phyloP scores from a whole-genome alignment of 2,797 vertebrate species.

The Crocodylus rhombifer region DNA sequence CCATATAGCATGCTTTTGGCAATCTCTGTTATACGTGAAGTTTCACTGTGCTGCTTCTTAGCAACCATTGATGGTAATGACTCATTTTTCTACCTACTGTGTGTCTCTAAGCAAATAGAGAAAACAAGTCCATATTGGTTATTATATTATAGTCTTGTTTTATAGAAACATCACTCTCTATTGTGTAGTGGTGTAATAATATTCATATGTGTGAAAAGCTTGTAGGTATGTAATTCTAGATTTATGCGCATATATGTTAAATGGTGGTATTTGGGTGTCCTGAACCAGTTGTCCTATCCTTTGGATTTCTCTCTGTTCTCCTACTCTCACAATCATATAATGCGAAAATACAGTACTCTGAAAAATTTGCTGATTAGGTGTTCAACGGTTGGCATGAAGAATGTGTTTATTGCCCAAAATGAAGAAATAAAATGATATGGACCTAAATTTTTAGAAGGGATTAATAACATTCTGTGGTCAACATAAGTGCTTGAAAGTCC shows the following conservation, averaged over 20 bases:
- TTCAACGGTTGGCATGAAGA: background rate
- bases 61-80: constrained; percentile 7
- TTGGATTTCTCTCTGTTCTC: background rate
- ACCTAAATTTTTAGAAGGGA: background rate
- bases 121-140: constrained; percentile 17
- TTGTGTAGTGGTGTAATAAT: background rate
- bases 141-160: background rate
- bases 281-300: background rate
- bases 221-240: background rate
- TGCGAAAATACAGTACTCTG: background rate
- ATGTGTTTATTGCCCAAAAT: background rate
- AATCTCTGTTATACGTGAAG: constrained; percentile 1
- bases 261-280: background rate
- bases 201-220: background rate
- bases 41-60: background rate
- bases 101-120: constrained; percentile 3
- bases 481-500: background rate
- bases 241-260: background rate
- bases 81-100: constrained; percentile 18
- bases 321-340: rapidly evolving
- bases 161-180: background rate
- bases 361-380: background rate
- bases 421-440: background rate
- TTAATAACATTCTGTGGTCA: background rate
- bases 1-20: background rate